Base-by-base conservation (phyloP, 2,888 invertebrate species). In the Micropterix aruncella region DNA sequence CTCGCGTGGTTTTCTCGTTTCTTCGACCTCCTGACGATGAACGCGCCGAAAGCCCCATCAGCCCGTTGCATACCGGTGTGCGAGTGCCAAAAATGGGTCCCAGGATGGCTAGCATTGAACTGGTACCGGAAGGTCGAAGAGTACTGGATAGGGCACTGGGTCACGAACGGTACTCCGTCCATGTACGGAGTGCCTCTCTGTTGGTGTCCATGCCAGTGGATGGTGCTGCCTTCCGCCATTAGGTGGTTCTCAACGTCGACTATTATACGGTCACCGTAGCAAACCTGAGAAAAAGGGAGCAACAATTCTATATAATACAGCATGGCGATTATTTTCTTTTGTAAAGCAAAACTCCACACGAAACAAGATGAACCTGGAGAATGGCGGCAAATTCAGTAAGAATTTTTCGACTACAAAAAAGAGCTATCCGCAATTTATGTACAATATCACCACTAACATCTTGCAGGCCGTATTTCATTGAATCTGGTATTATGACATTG, bases 181-280 rank as follows among this genome's bases (percentile, higher is more conserved):
- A 90, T 90, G 57, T 83, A 90, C 0, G 89, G 89, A 0, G 80
- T 80, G 1, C 75, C 75, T 43, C 66, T 64, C 61, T 89, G 87
- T 56, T 89, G 89, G 56, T 86, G 78, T 0, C 94, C 93, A 56
- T 94, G 94, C 92, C 92, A 94, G 57, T 94, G 94, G 16, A 94
- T 79, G 0, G 85, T 81, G 0, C 90, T 89, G 16, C 82, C 83
- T 57, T 90, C 89, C 0, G 83, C 81, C 56, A 80, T 73, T 60
- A 93, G 59, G 47, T 76, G 73, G 57, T 94, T 94, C 50, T 78
- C 75, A 4, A 92, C 83, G 55, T 91, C 88, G 0, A 91, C 89
- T 18, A 86, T 75, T 2, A 93, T 68, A 18, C 77, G 73, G 57
- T 94, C 93, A n/a, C 86, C 83, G 54, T 83, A 72, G 58, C 93